Evolutionary conservation across 1,140 invertebrate species (phyloP), one percentile per base, ranked within the genome.

Genomic region (Hesperophylax magnus): DNA sequence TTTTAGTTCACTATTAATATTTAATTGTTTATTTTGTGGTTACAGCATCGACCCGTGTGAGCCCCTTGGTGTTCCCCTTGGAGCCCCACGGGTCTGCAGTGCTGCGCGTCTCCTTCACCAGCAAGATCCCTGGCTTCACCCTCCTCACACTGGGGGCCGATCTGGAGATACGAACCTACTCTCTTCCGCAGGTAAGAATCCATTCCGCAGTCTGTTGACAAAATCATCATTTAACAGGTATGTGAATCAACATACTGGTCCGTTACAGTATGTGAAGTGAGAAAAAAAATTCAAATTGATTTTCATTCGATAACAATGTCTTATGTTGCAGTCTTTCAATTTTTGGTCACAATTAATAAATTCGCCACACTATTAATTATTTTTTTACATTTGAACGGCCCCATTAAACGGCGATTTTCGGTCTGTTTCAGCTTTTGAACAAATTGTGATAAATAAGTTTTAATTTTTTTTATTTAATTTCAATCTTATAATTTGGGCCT

Each of bases 141-240:
- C 67, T 82, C 1, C 52, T 82, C 7, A 80, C 81, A 6, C 54
- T 80, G 6, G 81, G 78, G 24, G 81, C 78, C 24, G 78, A 82
- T 65, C 63, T 71, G 76, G 81, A 82, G 56, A 61, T 82, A 1
- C 39, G 81, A 54, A 78, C 76, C n/a, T 82, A 82, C 52, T 72
- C 72, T 22, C 20, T 82, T 11, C 47, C 58, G 18, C 61, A 77
- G 80, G 80, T 81, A 52, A 58, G 58, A n/a, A 17, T 22, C 6
- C n/a, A 0, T 58, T 58, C 17, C 2, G 14, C 39, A 14, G 9
- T 34, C 11, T 47, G 39, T 47, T 2, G 34, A 34, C 34, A 34
- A 34, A 4, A 34, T 34, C 34, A 8, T 8, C 4, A 34, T 34
- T 34, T 34, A 6, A 14, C 20, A 1, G n/a, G 18, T 58, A 4